Evolutionary conservation across 2,888 invertebrate genomes (phyloP).

Genomic region (Chaetogeoica ovagalla): DNA sequence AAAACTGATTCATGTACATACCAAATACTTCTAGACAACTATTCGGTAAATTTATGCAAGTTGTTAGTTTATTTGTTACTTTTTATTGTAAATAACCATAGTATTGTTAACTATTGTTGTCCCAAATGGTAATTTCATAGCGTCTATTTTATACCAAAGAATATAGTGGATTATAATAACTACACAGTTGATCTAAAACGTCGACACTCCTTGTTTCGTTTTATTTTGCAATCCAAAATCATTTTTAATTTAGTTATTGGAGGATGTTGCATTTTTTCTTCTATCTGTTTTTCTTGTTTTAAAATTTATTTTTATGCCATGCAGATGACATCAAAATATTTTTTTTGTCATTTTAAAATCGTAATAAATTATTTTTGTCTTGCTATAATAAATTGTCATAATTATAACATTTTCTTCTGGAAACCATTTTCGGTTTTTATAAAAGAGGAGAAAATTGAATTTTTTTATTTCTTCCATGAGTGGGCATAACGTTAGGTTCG

Average conservation of each 20-base stretch:
- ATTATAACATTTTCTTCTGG: too few species aligned
- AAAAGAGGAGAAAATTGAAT: too few species aligned
- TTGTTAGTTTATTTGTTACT: not conserved
- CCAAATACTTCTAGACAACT: not conserved
- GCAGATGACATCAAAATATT: not conserved
- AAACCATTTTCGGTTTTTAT: too few species aligned
- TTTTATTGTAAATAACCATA: slow-evolving; percentile 17
- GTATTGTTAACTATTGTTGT: slow-evolving; percentile 17
- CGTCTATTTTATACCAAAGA: slow-evolving; percentile 12
- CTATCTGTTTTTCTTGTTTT: slow-evolving; percentile 2
- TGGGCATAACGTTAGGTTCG: too few species aligned
- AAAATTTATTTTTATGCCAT: not conserved
- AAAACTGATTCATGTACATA: not conserved
- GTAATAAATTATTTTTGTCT: slow-evolving; percentile 3
- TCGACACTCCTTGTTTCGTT: slow-evolving; percentile 2
- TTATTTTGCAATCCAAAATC: slow-evolving; percentile 15
- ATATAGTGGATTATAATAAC: slow-evolving; percentile 24
- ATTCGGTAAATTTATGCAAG: slow-evolving; percentile 4
- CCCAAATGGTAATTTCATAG: slow-evolving; percentile 18
- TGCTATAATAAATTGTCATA: too few species aligned
- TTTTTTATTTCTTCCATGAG: too few species aligned
- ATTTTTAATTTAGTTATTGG: slow-evolving; percentile 6
- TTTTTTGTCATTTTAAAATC: slow-evolving; percentile 5
- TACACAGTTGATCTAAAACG: slow-evolving; percentile 11
- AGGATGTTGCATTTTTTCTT: not conserved